phyloP scores from a whole-genome alignment of 2,888 invertebrate genomes.

The Agrotis ipsilon region DNA sequence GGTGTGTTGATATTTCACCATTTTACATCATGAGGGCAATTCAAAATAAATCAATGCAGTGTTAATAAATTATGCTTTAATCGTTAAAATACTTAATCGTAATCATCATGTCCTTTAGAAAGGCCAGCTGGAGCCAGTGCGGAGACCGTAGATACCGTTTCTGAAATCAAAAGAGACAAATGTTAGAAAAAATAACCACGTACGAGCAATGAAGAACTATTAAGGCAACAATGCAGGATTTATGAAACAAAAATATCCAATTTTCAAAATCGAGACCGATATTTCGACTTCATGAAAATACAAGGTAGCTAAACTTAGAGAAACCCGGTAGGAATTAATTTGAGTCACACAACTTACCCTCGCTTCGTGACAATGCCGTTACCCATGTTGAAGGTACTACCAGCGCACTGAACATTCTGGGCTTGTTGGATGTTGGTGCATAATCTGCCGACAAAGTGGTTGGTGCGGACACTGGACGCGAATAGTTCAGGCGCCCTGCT shows the following conservation, averaged over 20 bases:
- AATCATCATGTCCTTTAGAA: constrained; percentile 25
- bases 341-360: constrained; percentile 13
- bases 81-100: constrained; percentile 15
- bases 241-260: no score
- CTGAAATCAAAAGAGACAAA: constrained; percentile 22
- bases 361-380: constrained; percentile 35
- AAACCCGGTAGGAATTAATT: neutral
- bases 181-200: neutral
- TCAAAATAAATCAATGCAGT: constrained; percentile 4
- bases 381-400: constrained; percentile 25
- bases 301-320: neutral
- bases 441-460: constrained; percentile 74
- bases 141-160: constrained; percentile 45
- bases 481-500: constrained; percentile 74
- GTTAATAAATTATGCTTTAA: constrained; percentile 35
- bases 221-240: no score
- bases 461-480: constrained; percentile 74
- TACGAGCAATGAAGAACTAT: no score
- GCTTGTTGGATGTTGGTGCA: constrained; percentile 72
- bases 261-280: no score
- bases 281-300: neutral
- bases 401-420: constrained; percentile 23
- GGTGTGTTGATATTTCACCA: neutral
- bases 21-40: neutral
- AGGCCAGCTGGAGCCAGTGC: constrained; percentile 30